These are phyloP conservation scores for Brenthis ino DNA, from an alignment of 2,888 invertebrate species.

Conservation along the genomic window DNA sequence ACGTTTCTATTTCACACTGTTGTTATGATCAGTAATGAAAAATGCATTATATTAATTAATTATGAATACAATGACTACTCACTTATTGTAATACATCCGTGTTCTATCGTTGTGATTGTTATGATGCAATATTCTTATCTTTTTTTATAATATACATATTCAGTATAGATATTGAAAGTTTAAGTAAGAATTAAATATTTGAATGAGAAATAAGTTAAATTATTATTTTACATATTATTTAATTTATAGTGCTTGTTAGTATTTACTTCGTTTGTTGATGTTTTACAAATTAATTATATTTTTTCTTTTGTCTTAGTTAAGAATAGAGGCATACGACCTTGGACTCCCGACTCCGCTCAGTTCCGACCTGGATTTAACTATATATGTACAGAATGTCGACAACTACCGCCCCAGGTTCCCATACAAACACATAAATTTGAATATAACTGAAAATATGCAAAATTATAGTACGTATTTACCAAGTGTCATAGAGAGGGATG, in stretches of 20 bases:
- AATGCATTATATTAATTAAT: too few species aligned
- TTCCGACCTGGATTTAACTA: constrained; percentile 92
- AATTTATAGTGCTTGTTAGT: not conserved
- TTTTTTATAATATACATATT: too few species aligned
- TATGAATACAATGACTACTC: too few species aligned
- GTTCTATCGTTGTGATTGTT: too few species aligned
- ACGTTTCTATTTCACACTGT: too few species aligned
- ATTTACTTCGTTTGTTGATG: not conserved
- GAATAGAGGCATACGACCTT: constrained; percentile 94
- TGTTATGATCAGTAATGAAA: too few species aligned
- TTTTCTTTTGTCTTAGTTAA: constrained; percentile 80
- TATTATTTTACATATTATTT: not conserved
- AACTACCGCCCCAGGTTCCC: constrained; percentile 94
- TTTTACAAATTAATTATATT: too few species aligned
- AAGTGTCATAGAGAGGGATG: constrained; percentile 92
- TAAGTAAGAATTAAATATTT: too few species aligned
- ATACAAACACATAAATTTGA: constrained; percentile 85
- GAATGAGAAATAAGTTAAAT: too few species aligned
- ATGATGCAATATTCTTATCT: too few species aligned
- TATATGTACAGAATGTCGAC: constrained; percentile 94
- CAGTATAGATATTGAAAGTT: too few species aligned
- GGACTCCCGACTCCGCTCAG: constrained; percentile 93
- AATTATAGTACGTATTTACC: constrained; percentile 87
- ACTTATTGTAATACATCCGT: too few species aligned
- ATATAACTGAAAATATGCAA: constrained; percentile 85